These are phyloP conservation scores for Lasioglossum leucozonium DNA, from an alignment of 2,888 invertebrate genomes.

Conservation along the genomic window DNA sequence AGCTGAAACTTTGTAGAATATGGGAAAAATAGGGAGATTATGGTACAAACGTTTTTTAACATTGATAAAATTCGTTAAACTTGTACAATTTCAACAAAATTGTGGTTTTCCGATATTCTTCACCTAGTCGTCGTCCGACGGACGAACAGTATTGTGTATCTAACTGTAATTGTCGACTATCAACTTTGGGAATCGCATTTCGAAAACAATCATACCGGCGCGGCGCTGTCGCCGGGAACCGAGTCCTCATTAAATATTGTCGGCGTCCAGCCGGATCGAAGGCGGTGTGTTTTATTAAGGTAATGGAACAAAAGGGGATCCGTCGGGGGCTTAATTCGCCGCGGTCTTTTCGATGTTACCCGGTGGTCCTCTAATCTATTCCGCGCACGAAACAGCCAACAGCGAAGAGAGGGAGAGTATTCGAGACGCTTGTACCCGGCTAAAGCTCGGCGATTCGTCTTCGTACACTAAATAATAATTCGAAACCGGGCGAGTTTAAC, in stretches of 20 bases:
- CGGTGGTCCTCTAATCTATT: conserved; percentile 11
- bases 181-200: too few species aligned
- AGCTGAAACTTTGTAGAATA: too few species aligned
- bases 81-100: too few species aligned
- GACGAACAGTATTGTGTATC: too few species aligned
- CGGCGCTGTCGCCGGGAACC: background rate
- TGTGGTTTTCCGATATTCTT: too few species aligned
- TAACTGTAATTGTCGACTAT: too few species aligned
- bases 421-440: background rate
- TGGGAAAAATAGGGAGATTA: too few species aligned
- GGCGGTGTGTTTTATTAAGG: background rate
- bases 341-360: background rate
- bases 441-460: conserved; percentile 46
- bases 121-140: too few species aligned
- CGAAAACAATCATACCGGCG: too few species aligned
- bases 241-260: background rate
- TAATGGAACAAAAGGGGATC: conserved; percentile 9
- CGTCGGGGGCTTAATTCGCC: conserved; percentile 10
- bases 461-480: conserved; percentile 58
- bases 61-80: too few species aligned
- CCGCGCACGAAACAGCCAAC: background rate
- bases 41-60: too few species aligned
- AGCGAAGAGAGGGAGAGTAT: background rate
- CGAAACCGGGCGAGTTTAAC: conserved; percentile 33
- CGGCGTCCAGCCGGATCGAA: background rate